Percentiles rank a stretch among this genome's conserved stretches.
These are phyloP conservation scores for Cephus pulcher DNA, from an alignment of 2,888 invertebrate species.

Conservation along the genomic window DNA sequence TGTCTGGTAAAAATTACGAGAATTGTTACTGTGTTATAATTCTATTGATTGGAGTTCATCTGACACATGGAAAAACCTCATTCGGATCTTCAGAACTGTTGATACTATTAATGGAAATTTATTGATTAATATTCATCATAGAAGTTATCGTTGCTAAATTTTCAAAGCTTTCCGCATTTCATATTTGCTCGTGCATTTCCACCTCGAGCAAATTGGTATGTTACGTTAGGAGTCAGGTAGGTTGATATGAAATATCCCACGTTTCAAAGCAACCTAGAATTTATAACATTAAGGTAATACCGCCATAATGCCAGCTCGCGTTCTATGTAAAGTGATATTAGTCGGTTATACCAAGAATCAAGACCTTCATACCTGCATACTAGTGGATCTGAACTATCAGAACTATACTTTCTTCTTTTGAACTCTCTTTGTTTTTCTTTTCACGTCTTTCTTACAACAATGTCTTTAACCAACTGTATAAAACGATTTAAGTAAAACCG, in stretches of 20 bases:
- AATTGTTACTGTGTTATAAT: no score
- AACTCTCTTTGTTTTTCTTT: neutral
- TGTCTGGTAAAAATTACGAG: no score
- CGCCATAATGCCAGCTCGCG: neutral
- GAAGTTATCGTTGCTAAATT: neutral
- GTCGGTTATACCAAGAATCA: slow-evolving; percentile 25
- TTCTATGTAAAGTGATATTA: slow-evolving; percentile 28
- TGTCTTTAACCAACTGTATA: neutral
- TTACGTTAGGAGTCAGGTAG: neutral
- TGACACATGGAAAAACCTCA: no score
- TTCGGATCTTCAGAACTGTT: no score
- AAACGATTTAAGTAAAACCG: neutral
- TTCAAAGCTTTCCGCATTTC: neutral
- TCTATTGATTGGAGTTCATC: no score
- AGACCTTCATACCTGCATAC: neutral
- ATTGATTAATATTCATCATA: no score
- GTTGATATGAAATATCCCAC: neutral
- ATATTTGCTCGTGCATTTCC: neutral
- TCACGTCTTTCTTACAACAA: neutral
- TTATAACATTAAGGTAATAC: neutral
- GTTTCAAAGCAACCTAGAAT: neutral
- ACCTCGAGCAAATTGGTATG: neutral
- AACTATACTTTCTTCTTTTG: neutral
- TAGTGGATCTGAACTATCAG: neutral
- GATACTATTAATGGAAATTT: no score